Evolutionary conservation across 2,113 vertebrate species (phyloP).

Genomic region (Cervus canadensis): DNA sequence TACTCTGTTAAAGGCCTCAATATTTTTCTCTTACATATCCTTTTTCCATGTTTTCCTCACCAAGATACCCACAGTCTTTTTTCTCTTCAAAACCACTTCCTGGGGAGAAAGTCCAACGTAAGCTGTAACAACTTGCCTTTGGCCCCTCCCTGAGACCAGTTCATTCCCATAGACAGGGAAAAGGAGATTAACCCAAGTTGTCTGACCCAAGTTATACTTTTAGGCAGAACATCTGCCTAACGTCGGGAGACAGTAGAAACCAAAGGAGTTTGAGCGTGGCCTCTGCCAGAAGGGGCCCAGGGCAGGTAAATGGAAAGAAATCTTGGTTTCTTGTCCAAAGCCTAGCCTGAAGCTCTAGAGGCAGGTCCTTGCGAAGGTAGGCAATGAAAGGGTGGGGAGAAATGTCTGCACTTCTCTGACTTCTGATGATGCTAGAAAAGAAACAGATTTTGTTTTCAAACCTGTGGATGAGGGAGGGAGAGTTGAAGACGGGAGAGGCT

Average conservation of each 20-base stretch:
- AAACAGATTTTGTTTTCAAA: not conserved
- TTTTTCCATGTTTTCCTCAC: slow-evolving; percentile 13
- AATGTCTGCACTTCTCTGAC: not conserved
- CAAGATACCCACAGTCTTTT: not conserved
- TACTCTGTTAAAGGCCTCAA: not conserved
- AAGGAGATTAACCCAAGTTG: slow-evolving; percentile 38
- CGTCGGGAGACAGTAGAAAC: not conserved
- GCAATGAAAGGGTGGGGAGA: not conserved
- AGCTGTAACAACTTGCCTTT: slow-evolving; percentile 44
- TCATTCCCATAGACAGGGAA: slow-evolving; percentile 20
- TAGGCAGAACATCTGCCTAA: not conserved
- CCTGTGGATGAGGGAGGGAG: not conserved
- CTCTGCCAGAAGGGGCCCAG: not conserved
- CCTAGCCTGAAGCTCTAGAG: not conserved
- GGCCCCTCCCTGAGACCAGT: slow-evolving; percentile 27
- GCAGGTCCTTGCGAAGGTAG: not conserved
- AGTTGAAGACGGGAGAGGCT: not conserved
- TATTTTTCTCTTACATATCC: not conserved
- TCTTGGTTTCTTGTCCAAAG: not conserved
- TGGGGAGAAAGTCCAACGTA: slow-evolving; percentile 58
- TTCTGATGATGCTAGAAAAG: slow-evolving; percentile 18
- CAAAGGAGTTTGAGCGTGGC: not conserved
- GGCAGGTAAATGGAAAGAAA: not conserved
- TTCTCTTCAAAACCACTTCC: slow-evolving; percentile 51
- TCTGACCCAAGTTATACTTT: not conserved